Evolutionary conservation across 2,888 invertebrate genomes (phyloP).

Genomic region (Rapana venosa): DNA sequence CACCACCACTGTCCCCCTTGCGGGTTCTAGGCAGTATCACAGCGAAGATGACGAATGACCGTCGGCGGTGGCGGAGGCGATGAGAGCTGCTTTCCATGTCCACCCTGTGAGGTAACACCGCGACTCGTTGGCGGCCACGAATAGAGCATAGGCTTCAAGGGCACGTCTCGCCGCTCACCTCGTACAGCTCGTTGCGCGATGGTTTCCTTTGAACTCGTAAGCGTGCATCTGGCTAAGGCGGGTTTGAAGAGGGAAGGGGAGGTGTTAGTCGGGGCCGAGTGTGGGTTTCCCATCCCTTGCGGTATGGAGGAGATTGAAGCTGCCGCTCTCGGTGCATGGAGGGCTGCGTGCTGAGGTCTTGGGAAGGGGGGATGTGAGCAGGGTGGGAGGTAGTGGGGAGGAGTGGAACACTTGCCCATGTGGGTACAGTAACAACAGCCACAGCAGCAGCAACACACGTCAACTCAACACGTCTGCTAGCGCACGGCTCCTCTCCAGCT

Average conservation of each 20-base stretch:
- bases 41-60: not conserved
- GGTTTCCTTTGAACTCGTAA: not conserved
- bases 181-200: not conserved
- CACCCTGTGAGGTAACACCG: slow-evolving; percentile 15
- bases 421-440: not conserved
- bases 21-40: not conserved
- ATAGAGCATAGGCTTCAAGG: not conserved
- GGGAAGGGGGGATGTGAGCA: too few relatives aligned
- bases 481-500: not conserved
- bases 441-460: not conserved
- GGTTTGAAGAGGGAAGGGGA: not conserved
- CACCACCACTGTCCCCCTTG: not conserved
- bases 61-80: not conserved
- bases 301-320: not conserved
- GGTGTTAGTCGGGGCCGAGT: not conserved
- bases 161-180: not conserved
- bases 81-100: slow-evolving; percentile 30
- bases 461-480: too few relatives aligned
- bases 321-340: not conserved
- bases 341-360: not conserved
- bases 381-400: not conserved
- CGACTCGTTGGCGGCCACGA: not conserved
- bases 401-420: too few relatives aligned
- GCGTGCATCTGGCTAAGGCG: not conserved
- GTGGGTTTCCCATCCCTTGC: too few relatives aligned